These are phyloP conservation scores for Muschampia plurimacula DNA, from an alignment of 2,888 invertebrate species.

Conservation along the genomic window DNA sequence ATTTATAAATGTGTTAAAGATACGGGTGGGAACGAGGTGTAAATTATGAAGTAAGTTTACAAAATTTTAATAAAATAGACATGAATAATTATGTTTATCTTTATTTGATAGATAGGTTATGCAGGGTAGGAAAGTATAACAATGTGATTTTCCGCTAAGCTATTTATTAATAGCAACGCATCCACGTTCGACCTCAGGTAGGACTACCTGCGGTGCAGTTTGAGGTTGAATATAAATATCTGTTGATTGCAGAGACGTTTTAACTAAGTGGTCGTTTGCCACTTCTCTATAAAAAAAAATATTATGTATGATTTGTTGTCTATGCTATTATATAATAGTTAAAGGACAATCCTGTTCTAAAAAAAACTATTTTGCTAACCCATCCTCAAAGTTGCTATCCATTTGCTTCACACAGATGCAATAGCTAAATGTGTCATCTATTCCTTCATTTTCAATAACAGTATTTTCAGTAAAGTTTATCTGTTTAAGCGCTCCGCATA, in stretches of 20 bases:
- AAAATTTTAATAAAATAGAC: too few relatives aligned
- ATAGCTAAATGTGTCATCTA: slow-evolving; percentile 23
- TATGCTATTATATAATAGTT: neutral
- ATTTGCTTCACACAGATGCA: slow-evolving; percentile 34
- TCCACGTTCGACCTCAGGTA: neutral
- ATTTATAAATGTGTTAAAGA: neutral
- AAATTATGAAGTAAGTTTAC: too few relatives aligned
- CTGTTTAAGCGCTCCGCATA: slow-evolving; percentile 13
- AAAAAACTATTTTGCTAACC: slow-evolving; percentile 28
- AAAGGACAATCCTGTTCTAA: neutral
- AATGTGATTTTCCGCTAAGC: neutral
- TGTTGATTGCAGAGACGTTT: too few relatives aligned
- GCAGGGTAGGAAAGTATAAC: too few relatives aligned
- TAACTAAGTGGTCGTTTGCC: too few relatives aligned
- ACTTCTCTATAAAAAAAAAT: too few relatives aligned
- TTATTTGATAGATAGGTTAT: too few relatives aligned
- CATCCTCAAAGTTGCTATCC: slow-evolving; percentile 19
- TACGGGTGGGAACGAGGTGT: neutral
- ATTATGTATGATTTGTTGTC: too few relatives aligned
- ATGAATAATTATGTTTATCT: too few relatives aligned
- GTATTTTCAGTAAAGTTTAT: slow-evolving; percentile 34
- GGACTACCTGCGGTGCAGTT: too few relatives aligned
- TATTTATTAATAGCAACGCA: neutral
- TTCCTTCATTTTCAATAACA: slow-evolving; percentile 19
- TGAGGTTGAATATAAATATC: too few relatives aligned